Percentiles rank a stretch among this genome's conserved stretches.
These are phyloP conservation scores for Hydrozoanthus tunicans DNA, from an alignment of 64 coral and sea anemone genomes.

Conservation along the genomic window DNA sequence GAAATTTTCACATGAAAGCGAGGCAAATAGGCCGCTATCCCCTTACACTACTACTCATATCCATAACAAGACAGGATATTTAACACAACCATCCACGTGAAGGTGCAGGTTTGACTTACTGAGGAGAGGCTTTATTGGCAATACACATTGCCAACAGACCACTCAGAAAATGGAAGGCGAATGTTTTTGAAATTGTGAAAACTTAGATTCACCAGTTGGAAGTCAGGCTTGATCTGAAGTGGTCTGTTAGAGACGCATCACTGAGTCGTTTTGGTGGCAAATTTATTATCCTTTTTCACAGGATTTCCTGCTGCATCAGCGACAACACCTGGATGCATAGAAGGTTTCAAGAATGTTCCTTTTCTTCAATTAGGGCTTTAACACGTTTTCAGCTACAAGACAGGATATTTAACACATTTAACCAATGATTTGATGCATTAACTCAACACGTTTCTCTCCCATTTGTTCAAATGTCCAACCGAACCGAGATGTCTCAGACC, in stretches of 20 bases:
- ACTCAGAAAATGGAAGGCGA: not conserved
- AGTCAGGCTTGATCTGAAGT: not conserved
- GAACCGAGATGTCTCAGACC: not conserved
- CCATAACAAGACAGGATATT: not conserved
- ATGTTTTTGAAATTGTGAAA: not conserved
- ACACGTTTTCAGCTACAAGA: not conserved
- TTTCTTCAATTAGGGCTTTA: not conserved
- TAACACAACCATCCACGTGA: conserved; percentile 58
- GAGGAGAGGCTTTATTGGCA: conserved; percentile 34
- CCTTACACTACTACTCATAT: too few species aligned
- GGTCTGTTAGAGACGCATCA: conserved; percentile 50
- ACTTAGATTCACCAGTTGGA: not conserved
- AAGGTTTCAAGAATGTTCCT: not conserved
- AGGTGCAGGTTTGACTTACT: conserved; percentile 56
- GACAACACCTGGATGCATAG: conserved; percentile 2
- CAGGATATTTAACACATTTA: not conserved
- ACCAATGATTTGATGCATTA: conserved; percentile 32
- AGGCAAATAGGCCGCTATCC: too few species aligned
- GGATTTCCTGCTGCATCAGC: conserved; percentile 21
- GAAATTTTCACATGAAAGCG: too few species aligned
- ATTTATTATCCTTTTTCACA: not conserved
- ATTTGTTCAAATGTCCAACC: conserved; percentile 18
- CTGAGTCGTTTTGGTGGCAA: conserved; percentile 41
- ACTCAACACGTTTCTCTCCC: not conserved
- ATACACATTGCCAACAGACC: not conserved